Evolutionary conservation across 2,888 invertebrate genomes (phyloP).

Genomic region (Lithophane semibrunnea): DNA sequence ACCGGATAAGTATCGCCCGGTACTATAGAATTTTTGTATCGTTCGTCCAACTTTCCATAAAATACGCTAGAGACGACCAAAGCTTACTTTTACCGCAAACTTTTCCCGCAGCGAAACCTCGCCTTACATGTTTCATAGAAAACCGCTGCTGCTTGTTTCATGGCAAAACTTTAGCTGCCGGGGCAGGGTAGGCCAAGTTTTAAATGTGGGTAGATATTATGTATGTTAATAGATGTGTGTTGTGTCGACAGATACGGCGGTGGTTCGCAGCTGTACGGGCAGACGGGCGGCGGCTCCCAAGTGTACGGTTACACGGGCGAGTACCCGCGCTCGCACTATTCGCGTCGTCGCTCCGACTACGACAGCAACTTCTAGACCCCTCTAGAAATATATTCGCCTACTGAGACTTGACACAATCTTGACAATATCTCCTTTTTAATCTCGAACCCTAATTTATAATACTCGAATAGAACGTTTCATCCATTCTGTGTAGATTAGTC

Average conservation of each 20-base stretch:
- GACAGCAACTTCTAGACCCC: constrained; percentile 93
- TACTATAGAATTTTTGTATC: constrained; percentile 35
- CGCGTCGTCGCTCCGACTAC: constrained; percentile 93
- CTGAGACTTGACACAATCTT: constrained; percentile 78
- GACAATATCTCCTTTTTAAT: constrained; percentile 87
- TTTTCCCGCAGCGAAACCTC: constrained; percentile 44
- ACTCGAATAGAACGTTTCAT: constrained; percentile 73
- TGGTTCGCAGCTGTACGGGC: constrained; percentile 93
- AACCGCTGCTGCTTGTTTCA: constrained; percentile 47
- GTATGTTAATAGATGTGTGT: constrained; percentile 45
- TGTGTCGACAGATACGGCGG: constrained; percentile 79
- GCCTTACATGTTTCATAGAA: constrained; percentile 45
- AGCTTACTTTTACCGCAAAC: constrained; percentile 47
- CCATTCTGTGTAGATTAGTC: constrained; percentile 73
- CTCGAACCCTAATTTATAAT: constrained; percentile 77
- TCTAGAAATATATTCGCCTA: constrained; percentile 69
- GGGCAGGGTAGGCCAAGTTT: constrained; percentile 44
- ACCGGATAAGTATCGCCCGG: constrained; percentile 29
- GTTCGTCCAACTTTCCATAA: constrained; percentile 45
- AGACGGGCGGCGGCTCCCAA: constrained; percentile 91
- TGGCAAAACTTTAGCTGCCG: constrained; percentile 41
- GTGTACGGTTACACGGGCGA: constrained; percentile 89
- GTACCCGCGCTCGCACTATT: constrained; percentile 89
- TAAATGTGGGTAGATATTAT: constrained; percentile 42
- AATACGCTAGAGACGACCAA: constrained; percentile 51